Percentiles rank a stretch among this genome's conserved stretches.
Conservation (phyloP, 1,140 invertebrate species). For the Drosophila athabasca region DNA sequence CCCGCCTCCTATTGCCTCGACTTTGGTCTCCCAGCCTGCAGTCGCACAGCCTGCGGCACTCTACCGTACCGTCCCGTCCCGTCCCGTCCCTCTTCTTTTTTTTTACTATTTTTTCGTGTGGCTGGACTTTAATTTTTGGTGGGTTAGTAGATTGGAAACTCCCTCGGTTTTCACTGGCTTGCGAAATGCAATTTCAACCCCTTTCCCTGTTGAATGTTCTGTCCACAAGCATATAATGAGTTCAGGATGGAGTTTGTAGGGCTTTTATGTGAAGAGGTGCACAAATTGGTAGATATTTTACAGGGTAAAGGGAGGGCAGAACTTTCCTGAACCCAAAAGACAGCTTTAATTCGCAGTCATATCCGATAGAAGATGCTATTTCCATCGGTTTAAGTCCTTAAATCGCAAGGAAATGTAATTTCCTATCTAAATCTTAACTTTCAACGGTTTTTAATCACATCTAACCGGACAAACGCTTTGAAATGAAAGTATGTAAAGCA, state of each 20-base stretch:
- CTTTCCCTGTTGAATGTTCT: neutral
- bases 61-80: neutral
- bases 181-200: neutral
- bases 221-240: neutral
- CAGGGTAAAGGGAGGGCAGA: too few relatives aligned
- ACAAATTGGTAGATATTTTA: too few relatives aligned
- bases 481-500: neutral
- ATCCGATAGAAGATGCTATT: too few relatives aligned
- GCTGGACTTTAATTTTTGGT: conserved; percentile 30
- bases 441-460: too few relatives aligned
- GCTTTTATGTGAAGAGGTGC: too few relatives aligned
- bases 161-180: neutral
- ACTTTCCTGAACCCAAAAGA: too few relatives aligned
- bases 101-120: conserved; percentile 4
- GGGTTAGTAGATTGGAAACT: neutral
- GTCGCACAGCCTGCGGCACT: conserved; percentile 43
- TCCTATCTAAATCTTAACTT: too few relatives aligned
- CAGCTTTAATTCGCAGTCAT: too few relatives aligned
- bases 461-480: too few relatives aligned
- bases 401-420: too few relatives aligned
- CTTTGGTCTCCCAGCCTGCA: conserved; percentile 4
- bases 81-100: neutral
- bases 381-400: too few relatives aligned
- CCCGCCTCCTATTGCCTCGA: conserved; percentile 1
- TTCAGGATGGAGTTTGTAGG: too few relatives aligned